Percentiles rank a stretch among this genome's conserved stretches.
Evolutionary conservation across 2,888 invertebrate genomes (phyloP).

Genomic region (Sthenelais limicola): DNA sequence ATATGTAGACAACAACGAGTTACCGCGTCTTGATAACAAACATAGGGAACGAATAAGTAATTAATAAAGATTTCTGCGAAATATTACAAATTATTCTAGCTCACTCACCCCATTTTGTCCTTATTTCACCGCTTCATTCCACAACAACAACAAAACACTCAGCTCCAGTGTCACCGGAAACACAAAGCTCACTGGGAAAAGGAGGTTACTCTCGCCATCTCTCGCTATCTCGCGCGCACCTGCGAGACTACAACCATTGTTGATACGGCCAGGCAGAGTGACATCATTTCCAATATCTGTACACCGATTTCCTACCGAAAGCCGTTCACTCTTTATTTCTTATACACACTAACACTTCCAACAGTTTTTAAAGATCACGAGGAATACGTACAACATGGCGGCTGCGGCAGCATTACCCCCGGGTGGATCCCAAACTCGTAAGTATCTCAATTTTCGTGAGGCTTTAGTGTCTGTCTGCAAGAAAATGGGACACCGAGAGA

Average conservation of each 20-base stretch:
- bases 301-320: constrained; percentile 26
- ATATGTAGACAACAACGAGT: too few species aligned
- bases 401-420: constrained; percentile 41
- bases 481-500: background rate
- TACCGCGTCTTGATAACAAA: too few species aligned
- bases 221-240: constrained; percentile 15
- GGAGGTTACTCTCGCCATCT: constrained; percentile 30
- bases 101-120: constrained; percentile 38
- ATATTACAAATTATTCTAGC: too few species aligned
- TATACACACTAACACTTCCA: too few species aligned
- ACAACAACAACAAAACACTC: constrained; percentile 42
- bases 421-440: constrained; percentile 32
- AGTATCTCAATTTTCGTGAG: constrained; percentile 4
- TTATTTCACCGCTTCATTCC: constrained; percentile 38
- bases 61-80: too few species aligned
- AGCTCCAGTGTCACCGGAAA: constrained; percentile 37
- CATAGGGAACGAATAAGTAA: too few species aligned
- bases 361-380: too few species aligned
- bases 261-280: constrained; percentile 33
- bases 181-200: constrained; percentile 28
- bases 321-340: too few species aligned
- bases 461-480: background rate
- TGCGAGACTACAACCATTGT: constrained; percentile 41
- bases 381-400: constrained; percentile 33
- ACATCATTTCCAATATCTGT: constrained; percentile 33